phyloP scores from a whole-genome alignment of 2,888 invertebrate species.

The Polymixis flavicincta region DNA sequence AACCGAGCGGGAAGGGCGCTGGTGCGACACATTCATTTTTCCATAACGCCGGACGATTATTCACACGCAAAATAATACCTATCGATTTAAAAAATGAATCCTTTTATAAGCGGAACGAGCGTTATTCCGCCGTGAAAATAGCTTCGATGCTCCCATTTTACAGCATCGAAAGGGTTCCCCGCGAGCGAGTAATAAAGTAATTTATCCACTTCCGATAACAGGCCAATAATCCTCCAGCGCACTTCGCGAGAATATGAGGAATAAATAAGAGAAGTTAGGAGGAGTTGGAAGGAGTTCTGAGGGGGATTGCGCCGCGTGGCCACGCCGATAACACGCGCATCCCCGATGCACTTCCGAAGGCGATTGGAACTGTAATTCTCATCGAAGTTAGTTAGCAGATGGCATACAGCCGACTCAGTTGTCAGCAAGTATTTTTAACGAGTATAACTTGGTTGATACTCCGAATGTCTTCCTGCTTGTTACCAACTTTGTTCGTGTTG shows the following conservation, averaged over 20 bases:
- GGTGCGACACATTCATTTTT: slow-evolving; percentile 68
- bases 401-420: slow-evolving; percentile 42
- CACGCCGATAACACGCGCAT: slow-evolving; percentile 66
- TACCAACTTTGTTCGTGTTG: slow-evolving; percentile 54
- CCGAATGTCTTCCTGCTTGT: slow-evolving; percentile 46
- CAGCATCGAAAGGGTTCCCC: slow-evolving; percentile 79
- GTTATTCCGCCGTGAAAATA: slow-evolving; percentile 82
- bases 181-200: slow-evolving; percentile 87
- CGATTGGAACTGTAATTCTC: slow-evolving; percentile 53
- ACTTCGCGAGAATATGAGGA: slow-evolving; percentile 74
- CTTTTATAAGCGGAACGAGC: slow-evolving; percentile 80
- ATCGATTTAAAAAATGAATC: slow-evolving; percentile 81
- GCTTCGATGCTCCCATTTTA: slow-evolving; percentile 77
- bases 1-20: slow-evolving; percentile 55
- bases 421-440: slow-evolving; percentile 66
- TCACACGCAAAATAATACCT: slow-evolving; percentile 74
- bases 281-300: slow-evolving; percentile 60
- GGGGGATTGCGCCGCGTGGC: slow-evolving; percentile 63
- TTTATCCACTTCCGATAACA: slow-evolving; percentile 89
- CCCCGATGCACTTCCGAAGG: slow-evolving; percentile 56
- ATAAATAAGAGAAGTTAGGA: slow-evolving; percentile 74
- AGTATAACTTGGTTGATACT: slow-evolving; percentile 53
- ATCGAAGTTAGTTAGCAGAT: slow-evolving; percentile 61
- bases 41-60: slow-evolving; percentile 72
- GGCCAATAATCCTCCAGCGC: slow-evolving; percentile 83